Evolutionary conservation across 92 coral and sea anemone species (phyloP), one percentile per base, ranked within the genome.

Genomic region (Micromussa lordhowensis): DNA sequence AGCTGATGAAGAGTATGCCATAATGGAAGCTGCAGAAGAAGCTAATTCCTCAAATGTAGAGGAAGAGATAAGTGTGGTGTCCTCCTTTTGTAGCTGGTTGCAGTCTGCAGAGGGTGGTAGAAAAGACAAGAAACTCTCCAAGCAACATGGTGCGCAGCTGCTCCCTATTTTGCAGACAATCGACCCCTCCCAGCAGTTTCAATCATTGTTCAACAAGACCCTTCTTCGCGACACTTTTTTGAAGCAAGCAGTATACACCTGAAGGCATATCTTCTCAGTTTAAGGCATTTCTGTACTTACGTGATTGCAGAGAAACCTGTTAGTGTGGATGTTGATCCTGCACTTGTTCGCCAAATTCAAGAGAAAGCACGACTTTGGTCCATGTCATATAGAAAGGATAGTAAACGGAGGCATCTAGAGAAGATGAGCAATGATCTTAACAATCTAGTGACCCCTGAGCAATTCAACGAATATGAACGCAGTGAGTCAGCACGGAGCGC

Each of bases 31-130:
- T 13, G 75, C 85, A 64, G 85, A 81, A 81, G 85, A 64, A 21
- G 75, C 75, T 64, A 1, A 36, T 22, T 81, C 57, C 26, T 40
- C 75, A 61, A 81, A 64, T 26, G 85, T 6, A 18, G 75, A 81
- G 66, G 30, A 64, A 4, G 28, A 81, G 49, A 64, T 81, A 4
- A 16, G 10, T 40, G 85, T 81, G n/a, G 19, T 81, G 38, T 19
- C 22, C 75, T 64, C 85, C 59, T 89, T 89, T 54, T 59, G 72
- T 66, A 14, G 35, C 16, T 87, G 91, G 94, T 51, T 91, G 80
- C 64, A n/a, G 61, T 78, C 92, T 22, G 90, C 88, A 24, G 92
- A 91, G 68, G 88, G 92, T n/a, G 92, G 92, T 0, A 88, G 77
- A 74, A 76, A 71, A 19, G 89, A 82, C 28, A 19, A 53, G 13